A percentile compares a stretch with the other conserved stretches of the same genome.
These are phyloP conservation scores for Thunnus thynnus DNA, from an alignment of 2,113 vertebrate genomes.

Conservation along the genomic window DNA sequence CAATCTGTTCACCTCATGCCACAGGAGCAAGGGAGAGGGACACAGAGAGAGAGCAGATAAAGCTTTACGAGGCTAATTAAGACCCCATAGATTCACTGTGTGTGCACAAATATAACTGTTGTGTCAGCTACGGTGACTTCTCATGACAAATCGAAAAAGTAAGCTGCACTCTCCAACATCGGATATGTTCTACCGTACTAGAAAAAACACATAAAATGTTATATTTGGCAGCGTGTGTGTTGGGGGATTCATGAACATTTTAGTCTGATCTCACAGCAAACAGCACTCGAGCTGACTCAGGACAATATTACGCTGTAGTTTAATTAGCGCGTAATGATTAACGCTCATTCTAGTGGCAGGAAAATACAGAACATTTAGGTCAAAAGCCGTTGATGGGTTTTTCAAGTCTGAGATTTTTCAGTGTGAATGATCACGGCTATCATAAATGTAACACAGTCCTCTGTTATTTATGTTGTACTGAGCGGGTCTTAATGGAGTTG, in stretches of 20 bases:
- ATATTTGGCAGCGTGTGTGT: too few relatives aligned
- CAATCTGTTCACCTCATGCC: constrained; percentile 46
- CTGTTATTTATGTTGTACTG: constrained; percentile 28
- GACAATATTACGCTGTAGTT: neutral
- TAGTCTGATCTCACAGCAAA: neutral
- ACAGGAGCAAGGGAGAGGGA: neutral
- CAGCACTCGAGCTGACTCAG: constrained; percentile 7
- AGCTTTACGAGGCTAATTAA: constrained; percentile 10
- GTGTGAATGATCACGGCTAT: constrained; percentile 9
- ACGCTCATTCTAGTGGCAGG: neutral
- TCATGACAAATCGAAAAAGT: neutral
- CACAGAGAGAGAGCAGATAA: neutral
- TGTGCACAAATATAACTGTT: neutral
- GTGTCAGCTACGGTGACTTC: neutral
- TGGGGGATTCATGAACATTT: too few relatives aligned
- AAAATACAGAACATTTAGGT: constrained; percentile 5
- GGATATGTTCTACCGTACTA: too few relatives aligned
- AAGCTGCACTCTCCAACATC: too few relatives aligned
- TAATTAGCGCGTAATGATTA: constrained; percentile 39
- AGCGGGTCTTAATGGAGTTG: constrained; percentile 47
- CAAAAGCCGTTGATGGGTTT: constrained; percentile 14
- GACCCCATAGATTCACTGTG: neutral
- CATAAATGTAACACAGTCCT: constrained; percentile 3
- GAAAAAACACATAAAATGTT: too few relatives aligned
- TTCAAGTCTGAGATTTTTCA: constrained; percentile 10